Percentiles rank a stretch among this genome's conserved stretches.
phyloP scores from a whole-genome alignment of 2,888 invertebrate species.

The Drosophila falleni region DNA sequence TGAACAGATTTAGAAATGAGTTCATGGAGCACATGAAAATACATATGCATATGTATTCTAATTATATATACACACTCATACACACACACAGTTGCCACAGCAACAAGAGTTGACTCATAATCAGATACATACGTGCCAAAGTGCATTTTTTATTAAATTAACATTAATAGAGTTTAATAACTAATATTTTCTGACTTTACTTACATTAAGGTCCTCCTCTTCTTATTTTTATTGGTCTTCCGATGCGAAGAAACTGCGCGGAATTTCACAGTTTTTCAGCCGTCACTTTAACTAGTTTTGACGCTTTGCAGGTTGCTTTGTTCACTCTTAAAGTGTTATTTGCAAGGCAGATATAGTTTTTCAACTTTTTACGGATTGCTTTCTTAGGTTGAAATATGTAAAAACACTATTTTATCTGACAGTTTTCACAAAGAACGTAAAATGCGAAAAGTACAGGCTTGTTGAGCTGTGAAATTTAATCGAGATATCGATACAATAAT shows the following conservation, averaged over 20 bases:
- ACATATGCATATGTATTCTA: constrained; percentile 45
- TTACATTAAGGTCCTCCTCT: constrained; percentile 10
- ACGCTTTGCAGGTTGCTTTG: neutral
- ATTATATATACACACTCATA: constrained; percentile 20
- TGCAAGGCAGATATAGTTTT: constrained; percentile 12
- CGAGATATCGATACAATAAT: constrained; percentile 13
- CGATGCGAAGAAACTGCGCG: neutral
- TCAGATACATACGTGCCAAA: constrained; percentile 25
- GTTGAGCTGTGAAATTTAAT: constrained; percentile 9
- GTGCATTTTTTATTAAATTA: constrained; percentile 5
- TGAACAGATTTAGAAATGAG: constrained; percentile 47
- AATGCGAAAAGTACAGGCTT: constrained; percentile 41
- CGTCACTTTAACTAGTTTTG: neutral
- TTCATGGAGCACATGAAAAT: constrained; percentile 17
- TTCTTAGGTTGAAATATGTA: neutral
- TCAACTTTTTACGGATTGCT: neutral
- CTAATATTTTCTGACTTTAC: constrained; percentile 27
- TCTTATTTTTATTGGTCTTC: constrained; percentile 2
- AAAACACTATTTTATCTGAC: constrained; percentile 31
- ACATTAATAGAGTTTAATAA: neutral
- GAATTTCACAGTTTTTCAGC: constrained; percentile 27
- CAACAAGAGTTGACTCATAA: constrained; percentile 24
- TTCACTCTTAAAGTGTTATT: constrained; percentile 18
- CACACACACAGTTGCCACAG: constrained; percentile 21
- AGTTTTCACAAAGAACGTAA: constrained; percentile 40